Base-by-base conservation (phyloP, 2,113 vertebrate genomes). In the Dendropsophus ebraccatus region DNA sequence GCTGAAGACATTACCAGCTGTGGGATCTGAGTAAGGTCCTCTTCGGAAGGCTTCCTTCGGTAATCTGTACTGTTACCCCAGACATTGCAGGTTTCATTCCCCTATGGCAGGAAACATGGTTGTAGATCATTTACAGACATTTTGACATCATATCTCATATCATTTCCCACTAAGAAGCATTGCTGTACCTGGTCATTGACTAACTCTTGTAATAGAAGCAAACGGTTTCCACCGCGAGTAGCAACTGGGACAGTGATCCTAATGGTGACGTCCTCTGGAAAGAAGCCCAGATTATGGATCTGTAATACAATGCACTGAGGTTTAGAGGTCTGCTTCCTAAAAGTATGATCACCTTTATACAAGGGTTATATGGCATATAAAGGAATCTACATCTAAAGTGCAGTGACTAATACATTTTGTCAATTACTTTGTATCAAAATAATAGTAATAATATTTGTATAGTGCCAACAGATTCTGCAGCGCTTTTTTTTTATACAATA, bases 231-330 rank as follows among this genome's bases (percentile, higher is more conserved):
- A 0, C 85, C 88, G 45, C 87, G 83, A 16, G 96, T 98, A 88
- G 95, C 91, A 0, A 95, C 89, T 0, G 96, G 97, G 23, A 97
- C 0, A 0, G 95, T 95, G 37, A 96, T 90, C 54, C 91, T 93
- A 89, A 99, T 90, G 72, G 89, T 89, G 60, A 97, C 74, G 0
- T 92, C 91, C 37, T 98, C 89, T 0, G 96, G 89, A 89, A 97
- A 97, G 28, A 95, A 88, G 2, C 96, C 97, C 89, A 97, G 85
- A 88, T 99, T 99, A 89, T 97, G 96, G 54, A 99, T 91, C 97
- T 99, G 93, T 0, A 65, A 32, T 41, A 30, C 19, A 41, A 13
- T 5, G 23, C 13, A 73, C 4, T 28, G 8, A 11, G 0, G 0
- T 45, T 80, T 54, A 75, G 41, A 49, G 17, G 8, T 41, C 19